Conservation (phyloP, 1,140 invertebrate species). For the Papilio machaon region DNA sequence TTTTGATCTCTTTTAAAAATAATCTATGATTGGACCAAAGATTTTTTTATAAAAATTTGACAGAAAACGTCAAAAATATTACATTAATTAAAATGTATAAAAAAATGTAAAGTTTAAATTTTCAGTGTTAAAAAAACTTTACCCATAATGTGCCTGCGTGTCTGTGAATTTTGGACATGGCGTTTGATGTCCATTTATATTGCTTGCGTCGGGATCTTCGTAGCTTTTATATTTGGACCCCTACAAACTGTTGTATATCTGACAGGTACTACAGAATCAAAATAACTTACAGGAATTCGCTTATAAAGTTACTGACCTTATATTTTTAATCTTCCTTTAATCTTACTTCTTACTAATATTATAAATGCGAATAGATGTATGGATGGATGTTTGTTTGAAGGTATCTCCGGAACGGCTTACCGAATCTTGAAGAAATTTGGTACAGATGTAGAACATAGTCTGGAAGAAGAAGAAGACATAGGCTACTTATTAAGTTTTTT, state of each 20-base stretch:
- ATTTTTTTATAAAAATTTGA: not conserved
- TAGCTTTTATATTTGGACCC: constrained; percentile 16
- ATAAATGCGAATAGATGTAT: too few species aligned
- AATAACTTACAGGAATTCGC: too few species aligned
- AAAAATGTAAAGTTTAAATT: constrained; percentile 13
- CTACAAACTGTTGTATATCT: constrained; percentile 5
- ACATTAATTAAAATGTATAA: not conserved
- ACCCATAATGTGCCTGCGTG: constrained; percentile 14
- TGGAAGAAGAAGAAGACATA: too few species aligned
- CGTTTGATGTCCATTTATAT: constrained; percentile 33
- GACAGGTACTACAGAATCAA: not conserved
- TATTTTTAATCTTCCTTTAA: too few species aligned
- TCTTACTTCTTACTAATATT: too few species aligned
- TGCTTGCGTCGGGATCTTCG: constrained; percentile 8
- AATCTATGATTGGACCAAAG: not conserved
- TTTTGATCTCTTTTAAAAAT: not conserved
- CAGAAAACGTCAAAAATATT: not conserved
- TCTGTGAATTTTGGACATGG: constrained; percentile 42
- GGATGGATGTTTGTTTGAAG: too few species aligned
- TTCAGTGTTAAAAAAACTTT: not conserved
- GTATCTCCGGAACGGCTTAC: too few species aligned
- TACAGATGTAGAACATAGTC: too few species aligned
- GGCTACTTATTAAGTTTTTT: too few species aligned
- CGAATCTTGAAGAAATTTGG: too few species aligned
- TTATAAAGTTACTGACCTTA: too few species aligned